These are phyloP conservation scores for Parnassius orleans DNA, from an alignment of 2,888 invertebrate genomes.

Conservation along the genomic window DNA sequence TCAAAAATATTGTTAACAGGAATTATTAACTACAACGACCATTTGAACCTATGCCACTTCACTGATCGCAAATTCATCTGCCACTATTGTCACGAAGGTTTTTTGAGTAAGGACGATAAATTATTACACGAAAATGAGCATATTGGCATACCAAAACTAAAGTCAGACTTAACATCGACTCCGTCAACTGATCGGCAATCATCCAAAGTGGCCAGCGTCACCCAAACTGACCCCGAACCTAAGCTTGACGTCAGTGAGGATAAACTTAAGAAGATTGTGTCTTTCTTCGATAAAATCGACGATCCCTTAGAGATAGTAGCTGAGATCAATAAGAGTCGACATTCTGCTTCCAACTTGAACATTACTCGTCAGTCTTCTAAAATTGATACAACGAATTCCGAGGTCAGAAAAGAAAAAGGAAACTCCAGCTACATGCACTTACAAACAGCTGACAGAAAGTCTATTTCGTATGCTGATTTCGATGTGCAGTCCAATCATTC, in stretches of 20 bases:
- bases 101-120: conserved; percentile 54
- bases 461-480: conserved; percentile 37
- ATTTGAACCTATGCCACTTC: conserved; percentile 66
- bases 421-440: conserved; percentile 48
- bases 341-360: conserved; percentile 48
- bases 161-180: conserved; percentile 29
- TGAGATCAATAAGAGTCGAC: conserved; percentile 49
- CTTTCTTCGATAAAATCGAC: conserved; percentile 65
- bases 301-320: conserved; percentile 50
- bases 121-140: conserved; percentile 64
- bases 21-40: conserved; percentile 74
- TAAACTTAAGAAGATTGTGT: conserved; percentile 68
- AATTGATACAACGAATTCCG: conserved; percentile 29
- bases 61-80: conserved; percentile 54
- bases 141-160: conserved; percentile 55
- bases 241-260: conserved; percentile 52
- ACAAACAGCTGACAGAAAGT: conserved; percentile 32
- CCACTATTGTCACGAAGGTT: conserved; percentile 72
- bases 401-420: conserved; percentile 32
- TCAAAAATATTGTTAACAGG: conserved; percentile 44
- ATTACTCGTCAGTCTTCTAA: conserved; percentile 31
- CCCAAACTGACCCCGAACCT: conserved; percentile 57
- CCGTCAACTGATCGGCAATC: conserved; percentile 26
- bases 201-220: conserved; percentile 47
- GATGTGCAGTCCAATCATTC: conserved; percentile 35